Conservation (phyloP, 2,888 invertebrate genomes). For the Melieria picta region DNA sequence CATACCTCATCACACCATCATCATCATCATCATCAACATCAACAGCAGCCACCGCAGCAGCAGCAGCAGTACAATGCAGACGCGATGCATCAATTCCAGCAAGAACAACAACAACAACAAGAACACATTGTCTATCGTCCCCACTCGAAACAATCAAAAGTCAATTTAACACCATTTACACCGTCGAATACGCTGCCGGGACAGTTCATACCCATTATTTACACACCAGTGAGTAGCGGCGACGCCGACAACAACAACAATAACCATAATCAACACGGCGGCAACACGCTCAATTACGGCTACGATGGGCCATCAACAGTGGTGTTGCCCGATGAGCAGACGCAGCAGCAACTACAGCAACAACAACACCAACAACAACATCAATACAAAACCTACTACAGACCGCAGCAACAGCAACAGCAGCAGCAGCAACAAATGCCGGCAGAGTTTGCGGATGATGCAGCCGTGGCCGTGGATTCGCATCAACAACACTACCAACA, state of each 20-base stretch:
- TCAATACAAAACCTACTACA: constrained; percentile 36
- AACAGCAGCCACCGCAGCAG: constrained; percentile 18
- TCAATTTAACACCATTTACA: constrained; percentile 69
- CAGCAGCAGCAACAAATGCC: constrained; percentile 32
- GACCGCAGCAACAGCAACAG: constrained; percentile 30
- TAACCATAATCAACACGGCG: constrained; percentile 23
- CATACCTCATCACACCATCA: constrained; percentile 35
- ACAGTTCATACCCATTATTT: constrained; percentile 69
- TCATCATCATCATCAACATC: constrained; percentile 27
- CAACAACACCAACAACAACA: constrained; percentile 40
- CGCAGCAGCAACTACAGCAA: constrained; percentile 39
- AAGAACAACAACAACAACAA: constrained; percentile 50
- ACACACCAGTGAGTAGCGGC: constrained; percentile 58
- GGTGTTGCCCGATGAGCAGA: constrained; percentile 38
- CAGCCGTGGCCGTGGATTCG: constrained; percentile 12
- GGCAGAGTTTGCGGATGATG: background rate
- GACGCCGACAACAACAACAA: constrained; percentile 39
- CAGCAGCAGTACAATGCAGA: constrained; percentile 31
- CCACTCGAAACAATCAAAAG: constrained; percentile 61
- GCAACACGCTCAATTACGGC: constrained; percentile 41
- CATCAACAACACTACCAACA: constrained; percentile 20
- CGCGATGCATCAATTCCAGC: constrained; percentile 32
- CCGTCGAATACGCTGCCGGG: constrained; percentile 70
- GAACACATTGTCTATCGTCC: constrained; percentile 48
- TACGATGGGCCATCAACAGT: constrained; percentile 40